phyloP scores from a whole-genome alignment of 2,113 vertebrate species.

The Petrocephalus zakoni region DNA sequence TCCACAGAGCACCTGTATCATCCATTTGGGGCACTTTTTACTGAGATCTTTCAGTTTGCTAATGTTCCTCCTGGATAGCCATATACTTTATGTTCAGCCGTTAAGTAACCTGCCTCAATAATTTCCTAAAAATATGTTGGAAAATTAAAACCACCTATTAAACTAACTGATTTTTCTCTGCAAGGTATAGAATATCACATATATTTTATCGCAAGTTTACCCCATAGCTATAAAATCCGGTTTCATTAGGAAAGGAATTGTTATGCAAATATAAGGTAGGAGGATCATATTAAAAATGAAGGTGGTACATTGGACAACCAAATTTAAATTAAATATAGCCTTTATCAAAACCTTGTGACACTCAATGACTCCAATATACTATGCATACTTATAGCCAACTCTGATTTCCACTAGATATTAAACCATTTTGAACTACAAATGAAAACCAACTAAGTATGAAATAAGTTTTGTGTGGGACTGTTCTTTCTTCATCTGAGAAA shows the following conservation, averaged over 20 bases:
- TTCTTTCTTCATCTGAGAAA: background rate
- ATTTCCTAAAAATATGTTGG: background rate
- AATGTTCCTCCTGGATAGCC: background rate
- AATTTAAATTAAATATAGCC: conserved; percentile 10
- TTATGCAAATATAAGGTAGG: background rate
- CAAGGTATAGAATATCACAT: background rate
- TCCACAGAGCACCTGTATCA: background rate
- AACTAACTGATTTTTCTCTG: conserved; percentile 6
- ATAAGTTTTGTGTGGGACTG: background rate
- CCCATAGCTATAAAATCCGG: background rate
- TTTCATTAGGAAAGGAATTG: conserved; percentile 1
- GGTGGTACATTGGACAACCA: background rate
- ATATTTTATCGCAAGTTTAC: background rate
- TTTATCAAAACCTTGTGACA: background rate
- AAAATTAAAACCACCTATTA: background rate
- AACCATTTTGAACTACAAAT: background rate
- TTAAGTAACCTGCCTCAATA: background rate
- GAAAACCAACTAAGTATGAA: background rate
- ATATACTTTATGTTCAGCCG: background rate
- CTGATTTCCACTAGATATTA: background rate
- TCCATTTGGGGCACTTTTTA: background rate
- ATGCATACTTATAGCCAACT: background rate
- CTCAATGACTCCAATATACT: background rate
- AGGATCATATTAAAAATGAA: background rate
- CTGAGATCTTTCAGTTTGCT: background rate